These are phyloP conservation scores for Arge pagana DNA, from an alignment of 2,888 invertebrate species.

Conservation along the genomic window DNA sequence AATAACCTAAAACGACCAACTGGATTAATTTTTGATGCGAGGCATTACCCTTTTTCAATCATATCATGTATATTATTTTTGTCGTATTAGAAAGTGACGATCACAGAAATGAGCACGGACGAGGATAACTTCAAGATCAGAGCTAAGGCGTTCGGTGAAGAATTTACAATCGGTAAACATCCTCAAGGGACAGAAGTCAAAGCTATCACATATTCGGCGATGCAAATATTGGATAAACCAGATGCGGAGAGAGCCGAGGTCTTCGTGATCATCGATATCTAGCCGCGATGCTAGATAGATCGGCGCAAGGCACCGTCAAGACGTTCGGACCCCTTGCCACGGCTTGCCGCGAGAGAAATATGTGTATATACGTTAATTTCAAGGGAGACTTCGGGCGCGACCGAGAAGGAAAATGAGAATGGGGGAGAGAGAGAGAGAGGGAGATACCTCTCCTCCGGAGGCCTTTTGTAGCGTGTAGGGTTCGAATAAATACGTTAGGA, in stretches of 20 bases:
- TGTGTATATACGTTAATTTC: conserved; percentile 9
- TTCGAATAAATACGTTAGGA: conserved; percentile 57
- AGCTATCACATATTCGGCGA: conserved; percentile 98
- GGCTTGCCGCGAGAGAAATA: conserved; percentile 12
- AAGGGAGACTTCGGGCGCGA: conserved; percentile 5
- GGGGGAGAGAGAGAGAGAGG: conserved; percentile 22
- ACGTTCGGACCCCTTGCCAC: conserved; percentile 16
- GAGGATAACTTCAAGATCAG: conserved; percentile 80
- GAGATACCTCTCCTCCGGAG: conserved; percentile 32
- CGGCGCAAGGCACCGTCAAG: conserved; percentile 24
- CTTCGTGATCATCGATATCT: conserved; percentile 98
- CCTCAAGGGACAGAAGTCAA: conserved; percentile 98
- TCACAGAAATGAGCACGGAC: conserved; percentile 88
- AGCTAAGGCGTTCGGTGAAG: conserved; percentile 83
- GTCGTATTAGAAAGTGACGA: conserved; percentile 75
- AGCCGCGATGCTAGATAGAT: conserved; percentile 38
- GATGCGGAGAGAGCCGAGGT: conserved; percentile 79
- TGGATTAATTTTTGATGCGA: no score
- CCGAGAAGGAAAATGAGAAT: conserved; percentile 22
- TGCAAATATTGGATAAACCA: conserved; percentile 85
- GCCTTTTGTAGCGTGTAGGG: conserved; percentile 51
- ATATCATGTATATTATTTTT: no score
- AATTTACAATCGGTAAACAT: conserved; percentile 90
- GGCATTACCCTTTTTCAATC: no score
- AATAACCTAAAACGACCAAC: no score